Evolutionary conservation across 1,140 invertebrate genomes (phyloP), one percentile per base, ranked within the genome.

Genomic region (Danaus plexippus): DNA sequence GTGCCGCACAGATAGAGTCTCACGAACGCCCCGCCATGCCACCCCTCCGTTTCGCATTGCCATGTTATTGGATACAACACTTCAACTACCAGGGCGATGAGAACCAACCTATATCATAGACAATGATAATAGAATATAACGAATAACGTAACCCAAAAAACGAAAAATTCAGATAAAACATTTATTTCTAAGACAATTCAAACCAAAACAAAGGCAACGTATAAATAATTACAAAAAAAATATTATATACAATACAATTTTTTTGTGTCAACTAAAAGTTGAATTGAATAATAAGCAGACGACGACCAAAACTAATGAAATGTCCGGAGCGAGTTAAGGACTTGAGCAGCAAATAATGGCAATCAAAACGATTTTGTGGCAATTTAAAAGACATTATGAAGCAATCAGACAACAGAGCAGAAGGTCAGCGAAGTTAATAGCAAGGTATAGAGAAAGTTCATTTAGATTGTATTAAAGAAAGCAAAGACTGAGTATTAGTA

Each of bases 1-100:
- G 92, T 91, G 12, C 92, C 92, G 52, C 90, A 87, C 9, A 93
- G 84, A 68, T 93, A 94, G 18, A 89, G 87, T 43, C 92, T 85
- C 32, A 93, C 92, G 64, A 92, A 90, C 43, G 90, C 88, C 1
- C 92, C 92, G 9, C 92, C 92, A 2, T 83, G 75, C 63, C 92
- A 94, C 18, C 88, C 89, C 84, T 90, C 92, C 44, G 89, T 92
- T 69, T 89, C 86, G 9, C 88, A 88, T 63, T 91, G 91, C 79
- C 92, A 93, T 71, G 81, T 82, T 57, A 82, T 73, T 6, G 87
- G 86, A 48, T 78, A 84, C 11, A 85, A 87, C 75, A 71, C 77
- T 66, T 89, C 80, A 52, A 90, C 90, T 22, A 90, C 91, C 43
- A 91, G 75, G 7, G 90, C 90, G 64, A 93, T 90, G 45, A 93